Evolutionary conservation across 2,797 vertebrate genomes (phyloP).

Genomic region (Rhinoraja longicauda): DNA sequence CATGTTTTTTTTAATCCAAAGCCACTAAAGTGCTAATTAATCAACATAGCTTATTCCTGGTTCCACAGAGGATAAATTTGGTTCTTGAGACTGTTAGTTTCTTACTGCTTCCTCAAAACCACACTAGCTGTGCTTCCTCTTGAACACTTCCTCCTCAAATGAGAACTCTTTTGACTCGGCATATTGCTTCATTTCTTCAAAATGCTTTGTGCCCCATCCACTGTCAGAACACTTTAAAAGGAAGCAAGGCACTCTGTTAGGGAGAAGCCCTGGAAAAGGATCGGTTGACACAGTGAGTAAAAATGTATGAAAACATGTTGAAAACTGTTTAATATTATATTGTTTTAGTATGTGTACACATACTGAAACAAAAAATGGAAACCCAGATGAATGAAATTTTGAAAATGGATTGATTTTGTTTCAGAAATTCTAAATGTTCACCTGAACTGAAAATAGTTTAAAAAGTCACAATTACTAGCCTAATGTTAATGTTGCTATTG

Average conservation of each 20-base stretch:
- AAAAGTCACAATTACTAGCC: not conserved
- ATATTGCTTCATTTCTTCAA: not conserved
- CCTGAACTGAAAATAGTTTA: not conserved
- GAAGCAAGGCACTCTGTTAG: not conserved
- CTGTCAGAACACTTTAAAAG: not conserved
- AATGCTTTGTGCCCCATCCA: not conserved
- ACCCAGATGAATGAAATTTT: not conserved
- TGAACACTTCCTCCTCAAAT: not conserved
- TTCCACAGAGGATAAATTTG: not conserved
- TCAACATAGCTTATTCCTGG: not conserved
- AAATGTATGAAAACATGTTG: not conserved
- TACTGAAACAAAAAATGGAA: no score
- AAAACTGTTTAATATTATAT: not conserved
- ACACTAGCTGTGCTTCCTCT: not conserved
- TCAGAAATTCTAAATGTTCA: not conserved
- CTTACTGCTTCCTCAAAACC: not conserved
- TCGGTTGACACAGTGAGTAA: not conserved
- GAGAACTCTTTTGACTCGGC: not conserved
- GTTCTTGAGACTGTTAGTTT: not conserved
- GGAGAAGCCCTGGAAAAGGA: no score
- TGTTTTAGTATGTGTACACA: no score
- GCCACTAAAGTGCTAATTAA: not conserved
- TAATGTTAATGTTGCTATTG: not conserved
- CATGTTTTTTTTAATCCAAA: not conserved
- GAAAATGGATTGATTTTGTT: not conserved